Evolutionary conservation across 2,797 vertebrate species (phyloP), one percentile per base, ranked within the genome.

Genomic region (Lindbergichthys nudifrons): DNA sequence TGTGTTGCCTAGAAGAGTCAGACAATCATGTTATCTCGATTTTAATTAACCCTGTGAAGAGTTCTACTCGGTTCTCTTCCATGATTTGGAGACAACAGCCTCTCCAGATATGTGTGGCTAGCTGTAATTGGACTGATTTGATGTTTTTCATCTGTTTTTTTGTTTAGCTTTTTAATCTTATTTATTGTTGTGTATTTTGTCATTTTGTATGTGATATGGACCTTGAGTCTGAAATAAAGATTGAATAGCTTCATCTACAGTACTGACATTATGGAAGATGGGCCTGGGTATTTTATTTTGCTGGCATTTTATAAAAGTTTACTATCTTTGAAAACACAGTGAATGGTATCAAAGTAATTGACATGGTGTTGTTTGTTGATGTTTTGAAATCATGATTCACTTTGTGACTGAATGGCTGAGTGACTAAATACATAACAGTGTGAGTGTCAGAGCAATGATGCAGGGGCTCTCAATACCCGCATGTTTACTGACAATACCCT

Each of bases 401-500:
- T 79, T 69, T 18, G 63, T 65, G 39, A 69, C 65, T 71, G 62
- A 57, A 42, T 65, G 61, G 39, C 41, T 75, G 75, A 78, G 41
- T 79, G 65, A 72, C 68, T 56, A 71, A 79, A 83, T 78, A 79
- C 83, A 84, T 77, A 71, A 70, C 60, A 69, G 53, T 52, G 48
- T 81, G 77, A 87, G 72, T 86, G 86, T 58, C 70, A 84, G 79
- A 63, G 66, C 73, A 74, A 70, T 46, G 77, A 85, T 74, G 58
- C 77, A 82, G 51, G 42, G 46, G 56, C 53, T 83, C 75, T 61
- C 68, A 57, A 79, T 81, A 79, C 51, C 84, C 72, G 63, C 86
- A 79, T 82, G 88, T 81, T 87, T 85, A 73, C 86, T 81, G 79
- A 92, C 84, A 88, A 83, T 73, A 81, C 79, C 82, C 82, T 70